Evolutionary conservation across 1,140 invertebrate genomes (phyloP), one percentile per base, ranked within the genome.

Genomic region (Leptinotarsa defecta): DNA sequence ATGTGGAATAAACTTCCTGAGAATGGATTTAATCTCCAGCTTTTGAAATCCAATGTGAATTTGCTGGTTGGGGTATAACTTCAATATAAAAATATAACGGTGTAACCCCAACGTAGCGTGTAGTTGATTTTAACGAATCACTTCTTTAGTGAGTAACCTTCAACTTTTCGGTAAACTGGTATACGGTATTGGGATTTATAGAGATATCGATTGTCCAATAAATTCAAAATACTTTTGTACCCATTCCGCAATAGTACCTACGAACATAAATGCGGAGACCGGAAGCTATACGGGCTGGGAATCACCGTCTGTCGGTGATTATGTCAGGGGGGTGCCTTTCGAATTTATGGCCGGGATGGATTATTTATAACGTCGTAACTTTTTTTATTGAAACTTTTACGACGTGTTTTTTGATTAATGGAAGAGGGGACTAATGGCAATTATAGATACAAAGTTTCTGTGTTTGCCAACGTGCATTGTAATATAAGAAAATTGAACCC

Each of bases 251-350:
- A 24, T 64, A 64, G 19, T 22, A 27, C 27, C 27, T 27, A 24
- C 19, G 65, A 43, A 43, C 65, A 68, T 68, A 22, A 68, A 68
- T 68, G 27, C 27, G 17, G 24, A 3, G 24, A 27, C 65, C 68
- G 69, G 74, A 75, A 74, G 27, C 17, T 13, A 43, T n/a, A 48
- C 63, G 61, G 68, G 68, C 69, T 71, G 74, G 22, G 62, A 69
- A 68, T 68, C 34, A 52, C 27, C 34, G 68, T 24, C 27, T 48
- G 68, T 48, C 52, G 52, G 52, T 48, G 68, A 48, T 48, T 48
- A 17, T n/a, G n/a, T 72, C 17, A n/a, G 71, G 27, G 20, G 57
- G 17, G n/a, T 15, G 13, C 22, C 22, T n/a, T 62, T 57, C n/a
- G 52, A 72, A 27, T 34, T 72, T 62, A 63, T 63, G 13, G 11